Percentiles rank a stretch among this genome's conserved stretches.
Conservation (phyloP, 2,797 vertebrate genomes). For the Gymnoscopelus braueri region DNA sequence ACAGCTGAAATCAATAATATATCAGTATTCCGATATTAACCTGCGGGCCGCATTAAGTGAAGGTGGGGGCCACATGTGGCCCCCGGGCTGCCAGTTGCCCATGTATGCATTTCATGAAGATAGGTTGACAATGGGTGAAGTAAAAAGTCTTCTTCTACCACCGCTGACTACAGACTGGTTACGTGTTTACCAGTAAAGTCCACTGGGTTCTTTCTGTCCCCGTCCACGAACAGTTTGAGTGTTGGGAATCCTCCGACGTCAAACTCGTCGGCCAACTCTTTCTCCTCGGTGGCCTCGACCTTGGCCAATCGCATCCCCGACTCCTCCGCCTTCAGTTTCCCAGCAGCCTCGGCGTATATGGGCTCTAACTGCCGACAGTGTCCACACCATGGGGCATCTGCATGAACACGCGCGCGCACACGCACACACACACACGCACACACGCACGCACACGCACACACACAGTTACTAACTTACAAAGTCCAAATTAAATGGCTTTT, state of each 20-base stretch:
- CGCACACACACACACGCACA: not conserved
- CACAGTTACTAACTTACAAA: not conserved
- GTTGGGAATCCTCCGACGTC: conserved; percentile 80
- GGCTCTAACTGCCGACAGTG: conserved; percentile 88
- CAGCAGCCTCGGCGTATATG: conserved; percentile 80
- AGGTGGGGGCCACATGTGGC: no score
- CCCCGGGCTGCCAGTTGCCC: no score
- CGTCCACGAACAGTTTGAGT: conserved; percentile 84
- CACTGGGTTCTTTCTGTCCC: conserved; percentile 82
- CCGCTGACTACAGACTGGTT: no score
- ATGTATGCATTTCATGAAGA: no score
- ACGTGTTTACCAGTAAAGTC: conserved; percentile 81
- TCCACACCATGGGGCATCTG: conserved; percentile 90
- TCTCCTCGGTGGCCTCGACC: conserved; percentile 83
- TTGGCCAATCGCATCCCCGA: conserved; percentile 79
- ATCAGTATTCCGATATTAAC: no score
- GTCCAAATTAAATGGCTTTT: not conserved
- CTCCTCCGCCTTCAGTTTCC: conserved; percentile 74
- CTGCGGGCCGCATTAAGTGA: no score
- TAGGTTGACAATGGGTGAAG: no score
- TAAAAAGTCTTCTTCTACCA: no score
- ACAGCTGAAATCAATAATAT: no score
- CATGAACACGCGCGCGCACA: conserved; percentile 22
- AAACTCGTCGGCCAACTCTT: conserved; percentile 84
- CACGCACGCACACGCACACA: not conserved